Percentiles rank a stretch among this genome's conserved stretches.
Conservation (phyloP, 2,888 invertebrate genomes). For the Perizoma flavofasciatum region DNA sequence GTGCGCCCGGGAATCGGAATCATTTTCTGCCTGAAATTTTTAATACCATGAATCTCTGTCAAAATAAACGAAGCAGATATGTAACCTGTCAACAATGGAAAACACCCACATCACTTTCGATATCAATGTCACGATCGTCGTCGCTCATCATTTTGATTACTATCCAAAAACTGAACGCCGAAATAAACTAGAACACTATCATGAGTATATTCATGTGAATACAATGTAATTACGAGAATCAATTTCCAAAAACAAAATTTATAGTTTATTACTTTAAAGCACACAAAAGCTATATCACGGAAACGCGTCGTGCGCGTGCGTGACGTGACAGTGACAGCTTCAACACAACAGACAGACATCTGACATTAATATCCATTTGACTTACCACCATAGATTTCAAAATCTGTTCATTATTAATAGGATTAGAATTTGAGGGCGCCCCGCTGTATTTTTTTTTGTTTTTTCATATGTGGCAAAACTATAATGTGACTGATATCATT, state of each 20-base stretch:
- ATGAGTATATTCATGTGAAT: constrained; percentile 44
- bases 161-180: constrained; percentile 35
- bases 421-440: no score
- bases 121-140: constrained; percentile 97
- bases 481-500: no score
- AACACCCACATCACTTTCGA: constrained; percentile 96
- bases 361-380: no score
- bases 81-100: constrained; percentile 49
- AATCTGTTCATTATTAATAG: no score
- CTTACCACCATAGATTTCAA: no score
- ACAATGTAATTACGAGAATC: background rate
- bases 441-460: no score
- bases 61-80: constrained; percentile 48
- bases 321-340: background rate
- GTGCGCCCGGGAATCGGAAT: constrained; percentile 88
- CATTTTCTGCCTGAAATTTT: constrained; percentile 88
- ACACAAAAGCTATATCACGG: background rate
- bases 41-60: constrained; percentile 42
- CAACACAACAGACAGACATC: no score
- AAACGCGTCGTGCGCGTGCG: background rate
- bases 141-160: constrained; percentile 90
- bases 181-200: constrained; percentile 51
- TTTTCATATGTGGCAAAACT: no score
- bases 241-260: background rate
- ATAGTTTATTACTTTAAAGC: constrained; percentile 19